phyloP scores from a whole-genome alignment of 2,797 vertebrate species.

The Sebastes umbrosus region DNA sequence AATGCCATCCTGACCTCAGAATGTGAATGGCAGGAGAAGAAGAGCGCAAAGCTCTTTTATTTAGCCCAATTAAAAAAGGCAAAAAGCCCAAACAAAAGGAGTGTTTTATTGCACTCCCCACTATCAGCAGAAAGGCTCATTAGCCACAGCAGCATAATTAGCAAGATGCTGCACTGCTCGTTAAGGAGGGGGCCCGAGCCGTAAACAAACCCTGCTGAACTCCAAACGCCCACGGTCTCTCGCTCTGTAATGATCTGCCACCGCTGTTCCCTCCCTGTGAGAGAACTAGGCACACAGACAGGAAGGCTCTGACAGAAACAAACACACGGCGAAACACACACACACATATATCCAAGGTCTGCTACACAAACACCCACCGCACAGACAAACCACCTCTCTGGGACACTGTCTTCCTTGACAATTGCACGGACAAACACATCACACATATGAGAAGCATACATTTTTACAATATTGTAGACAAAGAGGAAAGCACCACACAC shows the following conservation, averaged over 20 bases:
- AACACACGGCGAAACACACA: slow-evolving; percentile 37
- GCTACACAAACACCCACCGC: slow-evolving; percentile 31
- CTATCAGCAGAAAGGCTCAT: slow-evolving; percentile 83
- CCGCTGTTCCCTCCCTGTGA: slow-evolving; percentile 69
- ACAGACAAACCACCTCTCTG: slow-evolving; percentile 45
- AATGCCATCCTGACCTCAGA: slow-evolving; percentile 46
- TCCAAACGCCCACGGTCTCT: slow-evolving; percentile 72
- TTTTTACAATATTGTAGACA: slow-evolving; percentile 32
- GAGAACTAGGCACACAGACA: slow-evolving; percentile 55
- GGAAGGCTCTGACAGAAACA: slow-evolving; percentile 62
- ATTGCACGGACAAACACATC: slow-evolving; percentile 2
- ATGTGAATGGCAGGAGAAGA: slow-evolving; percentile 52
- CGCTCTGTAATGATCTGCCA: slow-evolving; percentile 81
- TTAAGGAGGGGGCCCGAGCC: slow-evolving; percentile 82
- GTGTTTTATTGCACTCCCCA: slow-evolving; percentile 76
- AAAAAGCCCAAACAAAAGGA: slow-evolving; percentile 81
- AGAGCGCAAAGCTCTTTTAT: slow-evolving; percentile 70
- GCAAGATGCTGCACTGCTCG: slow-evolving; percentile 85
- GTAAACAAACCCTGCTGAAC: slow-evolving; percentile 84
- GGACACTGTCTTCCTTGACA: slow-evolving; percentile 42
- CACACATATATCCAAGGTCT: slow-evolving; percentile 27
- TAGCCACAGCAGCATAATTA: slow-evolving; percentile 86
- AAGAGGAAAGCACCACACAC: background rate
- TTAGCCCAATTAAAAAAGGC: slow-evolving; percentile 80
- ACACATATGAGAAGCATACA: slow-evolving; percentile 10